Base-by-base conservation (phyloP, 2,888 invertebrate species). In the Pseudanteris insignis region DNA sequence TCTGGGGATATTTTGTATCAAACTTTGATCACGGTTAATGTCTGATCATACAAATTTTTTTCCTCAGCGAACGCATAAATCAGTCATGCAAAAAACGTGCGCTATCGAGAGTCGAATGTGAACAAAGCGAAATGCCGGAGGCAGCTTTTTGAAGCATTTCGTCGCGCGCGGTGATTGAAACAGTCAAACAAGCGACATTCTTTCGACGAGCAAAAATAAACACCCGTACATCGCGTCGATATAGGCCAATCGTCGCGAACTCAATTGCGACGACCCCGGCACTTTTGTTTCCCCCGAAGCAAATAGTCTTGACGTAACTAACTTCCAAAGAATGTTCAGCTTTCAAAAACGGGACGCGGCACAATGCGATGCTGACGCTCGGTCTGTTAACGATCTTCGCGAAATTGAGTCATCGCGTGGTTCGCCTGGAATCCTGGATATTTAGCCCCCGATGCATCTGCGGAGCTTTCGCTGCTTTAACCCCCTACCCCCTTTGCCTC, bases 381-480 rank as follows among this genome's bases (percentile, higher is more conserved):
- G 71, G 76, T 78, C 76, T 76, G 77, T 79, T 79, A 79, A 78
- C 77, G 78, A 73, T 77, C 78, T 75, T 76, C 69, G 74, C 74
- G 74, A 76, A 79, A 79, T 79, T 79, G 79, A 79, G 78, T 79
- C 79, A 79, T 79, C 77, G 75, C 78, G 78, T 72, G 79, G 79
- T 79, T 77, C 74, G 71, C 77, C 74, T 71, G 79, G 79, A 79
- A 79, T 79, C 77, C 75, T 75, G 77, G 74, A 78, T 79, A 79
- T 79, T 79, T 79, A 79, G 84, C 84, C 58, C 50, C 28, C 40
- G 37, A 50, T 60, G 62, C 51, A 41, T 30, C 50, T 12, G 34
- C 10, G 15, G 51, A 32, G 6, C 37, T 34, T 28, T 24, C 32
- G 32, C 32, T 15, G 12, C 28, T 44, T 58, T 37, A 32, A 29